phyloP scores from a whole-genome alignment of 2,113 vertebrate species.

The Alosa alosa region DNA sequence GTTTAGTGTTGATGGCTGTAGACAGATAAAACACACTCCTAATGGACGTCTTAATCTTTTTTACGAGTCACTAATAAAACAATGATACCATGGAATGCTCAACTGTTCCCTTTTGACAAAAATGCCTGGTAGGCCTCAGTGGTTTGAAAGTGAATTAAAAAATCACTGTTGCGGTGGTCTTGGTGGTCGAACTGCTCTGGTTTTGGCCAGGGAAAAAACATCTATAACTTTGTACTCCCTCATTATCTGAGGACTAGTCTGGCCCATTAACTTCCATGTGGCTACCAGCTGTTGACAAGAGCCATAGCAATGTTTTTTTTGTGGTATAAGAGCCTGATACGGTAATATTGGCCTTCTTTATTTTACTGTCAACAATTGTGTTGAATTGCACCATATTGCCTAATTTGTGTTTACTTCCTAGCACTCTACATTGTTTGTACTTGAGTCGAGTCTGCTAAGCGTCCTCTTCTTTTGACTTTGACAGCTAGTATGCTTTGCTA shows the following conservation, averaged over 20 bases:
- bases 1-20: slow-evolving; percentile 35
- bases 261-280: slow-evolving; percentile 14
- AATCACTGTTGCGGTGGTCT: not conserved
- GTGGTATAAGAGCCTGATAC: not conserved
- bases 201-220: not conserved
- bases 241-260: not conserved
- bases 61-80: not conserved
- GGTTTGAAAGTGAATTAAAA: not conserved
- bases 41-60: not conserved
- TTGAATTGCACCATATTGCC: not conserved
- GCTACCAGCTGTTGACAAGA: slow-evolving; percentile 8
- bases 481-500: not conserved
- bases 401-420: not conserved
- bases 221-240: slow-evolving; percentile 11
- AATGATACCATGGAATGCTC: not conserved
- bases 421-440: not conserved
- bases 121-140: not conserved
- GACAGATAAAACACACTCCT: slow-evolving; percentile 41
- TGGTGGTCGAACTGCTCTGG: not conserved
- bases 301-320: not conserved
- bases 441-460: not conserved
- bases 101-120: not conserved
- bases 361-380: not conserved
- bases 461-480: not conserved
- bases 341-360: not conserved